Percentiles rank a stretch among this genome's conserved stretches.
Conservation (phyloP, 2,888 invertebrate species). For the Epinotia nisella region DNA sequence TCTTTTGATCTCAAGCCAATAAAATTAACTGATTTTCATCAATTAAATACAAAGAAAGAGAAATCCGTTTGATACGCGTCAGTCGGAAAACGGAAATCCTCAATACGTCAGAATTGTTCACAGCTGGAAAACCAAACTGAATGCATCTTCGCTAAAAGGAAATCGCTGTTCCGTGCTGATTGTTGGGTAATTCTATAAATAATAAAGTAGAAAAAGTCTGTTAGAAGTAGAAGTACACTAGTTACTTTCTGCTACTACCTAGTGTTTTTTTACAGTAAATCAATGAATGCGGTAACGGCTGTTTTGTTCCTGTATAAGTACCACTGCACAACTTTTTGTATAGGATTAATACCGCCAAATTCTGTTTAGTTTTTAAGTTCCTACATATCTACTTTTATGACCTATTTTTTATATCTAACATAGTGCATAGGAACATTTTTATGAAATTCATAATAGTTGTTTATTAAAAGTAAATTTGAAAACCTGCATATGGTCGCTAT, state of each 20-base stretch:
- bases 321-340: not conserved
- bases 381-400: too few species aligned
- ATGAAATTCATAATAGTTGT: too few species aligned
- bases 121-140: conserved; percentile 35
- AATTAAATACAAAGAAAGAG: conserved; percentile 21
- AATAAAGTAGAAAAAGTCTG: conserved; percentile 9
- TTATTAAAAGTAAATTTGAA: too few species aligned
- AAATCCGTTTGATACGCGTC: conserved; percentile 9
- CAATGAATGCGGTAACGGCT: not conserved
- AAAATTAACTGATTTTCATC: conserved; percentile 10
- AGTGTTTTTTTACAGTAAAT: conserved; percentile 11
- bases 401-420: too few species aligned
- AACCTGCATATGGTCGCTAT: too few species aligned
- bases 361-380: not conserved
- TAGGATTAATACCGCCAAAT: not conserved
- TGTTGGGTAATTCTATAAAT: conserved; percentile 42
- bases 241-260: too few species aligned
- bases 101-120: conserved; percentile 20
- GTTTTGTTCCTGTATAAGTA: too few species aligned
- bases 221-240: conserved; percentile 12
- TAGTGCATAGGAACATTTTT: too few species aligned
- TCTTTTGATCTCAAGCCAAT: conserved; percentile 9
- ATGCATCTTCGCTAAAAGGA: conserved; percentile 24
- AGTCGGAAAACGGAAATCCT: conserved; percentile 38
- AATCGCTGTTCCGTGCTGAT: conserved; percentile 48